Base-by-base conservation (phyloP, 2,888 invertebrate species). In the Megastigmus dorsalis region DNA sequence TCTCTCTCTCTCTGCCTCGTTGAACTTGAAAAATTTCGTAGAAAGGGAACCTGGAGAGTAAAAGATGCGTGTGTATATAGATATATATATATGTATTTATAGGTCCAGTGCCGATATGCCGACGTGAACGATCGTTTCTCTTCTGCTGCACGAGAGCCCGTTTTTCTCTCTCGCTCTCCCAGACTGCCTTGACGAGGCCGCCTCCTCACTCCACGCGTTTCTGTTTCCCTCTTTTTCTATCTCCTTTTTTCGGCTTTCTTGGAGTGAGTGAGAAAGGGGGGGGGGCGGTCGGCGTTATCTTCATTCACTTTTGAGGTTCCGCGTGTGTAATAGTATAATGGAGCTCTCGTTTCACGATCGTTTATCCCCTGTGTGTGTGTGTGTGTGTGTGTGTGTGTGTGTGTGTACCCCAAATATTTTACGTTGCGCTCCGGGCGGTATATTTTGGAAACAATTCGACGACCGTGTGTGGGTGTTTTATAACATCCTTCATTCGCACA, bases 71-170 rank as follows among this genome's bases (percentile, higher is more conserved):
- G n/a, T n/a, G n/a, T n/a, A n/a, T n/a, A n/a, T n/a, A n/a, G n/a
- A n/a, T n/a, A n/a, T n/a, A n/a, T n/a, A n/a, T n/a, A n/a, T n/a
- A n/a, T n/a, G n/a, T n/a, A n/a, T n/a, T n/a, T n/a, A n/a, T n/a
- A n/a, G n/a, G 15, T 18, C 28, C 60, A 10, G 26, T 59, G 33
- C 62, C 36, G 50, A 45, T 52, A 30, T 41, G 26, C 26, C 28
- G 36, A 38, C n/a, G 36, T 10, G n/a, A n/a, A 57, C 50, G 50
- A 66, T 66, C 66, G 55, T 66, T 66, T 66, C 66, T 66, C 66
- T 66, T 66, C 23, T 38, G n/a, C n/a, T n/a, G n/a, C n/a, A n/a
- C n/a, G n/a, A n/a, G n/a, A n/a, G n/a, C n/a, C 30, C 18, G 38
- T 45, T 18, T 18, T 7, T 45, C 26, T 18, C 41, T 28, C 5